Conservation (phyloP, 1,140 invertebrate species). For the Trinorchestia longiramus region DNA sequence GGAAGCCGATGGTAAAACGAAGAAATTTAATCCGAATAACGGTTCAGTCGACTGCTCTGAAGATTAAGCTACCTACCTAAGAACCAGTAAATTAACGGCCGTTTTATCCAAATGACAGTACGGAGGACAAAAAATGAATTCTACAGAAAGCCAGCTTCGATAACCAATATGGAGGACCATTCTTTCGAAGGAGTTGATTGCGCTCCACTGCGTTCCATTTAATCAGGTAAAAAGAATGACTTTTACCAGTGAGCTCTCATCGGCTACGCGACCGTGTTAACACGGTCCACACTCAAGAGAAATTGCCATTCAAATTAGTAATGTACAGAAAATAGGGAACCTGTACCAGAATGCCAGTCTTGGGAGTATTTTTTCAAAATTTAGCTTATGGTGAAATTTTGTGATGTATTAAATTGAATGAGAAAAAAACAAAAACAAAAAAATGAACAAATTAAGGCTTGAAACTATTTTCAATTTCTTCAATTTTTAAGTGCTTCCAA, state of each 20-base stretch:
- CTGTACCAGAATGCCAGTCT: background rate
- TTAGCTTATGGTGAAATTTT: background rate
- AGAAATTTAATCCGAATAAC: constrained; percentile 31
- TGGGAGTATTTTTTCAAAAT: background rate
- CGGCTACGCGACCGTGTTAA: background rate
- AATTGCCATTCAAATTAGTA: background rate
- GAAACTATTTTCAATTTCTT: background rate
- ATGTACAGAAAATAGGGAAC: background rate
- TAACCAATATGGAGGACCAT: constrained; percentile 42
- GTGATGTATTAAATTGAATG: background rate
- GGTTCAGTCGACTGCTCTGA: constrained; percentile 1
- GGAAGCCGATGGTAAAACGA: background rate
- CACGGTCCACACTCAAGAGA: background rate
- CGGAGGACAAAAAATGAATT: constrained; percentile 22
- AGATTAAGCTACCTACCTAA: background rate
- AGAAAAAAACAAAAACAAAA: too few relatives aligned
- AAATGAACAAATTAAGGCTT: background rate
- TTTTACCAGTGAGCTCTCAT: constrained; percentile 15
- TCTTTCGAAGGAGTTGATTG: constrained; percentile 41
- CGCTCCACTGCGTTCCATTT: constrained; percentile 7
- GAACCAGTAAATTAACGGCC: constrained; percentile 32
- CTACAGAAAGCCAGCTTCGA: constrained; percentile 26
- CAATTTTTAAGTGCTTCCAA: too few relatives aligned
- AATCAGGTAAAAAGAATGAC: constrained; percentile 33
- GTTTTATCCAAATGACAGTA: constrained; percentile 31